Evolutionary conservation across 2,888 invertebrate genomes (phyloP).

Genomic region (Chydorus sphaericus): DNA sequence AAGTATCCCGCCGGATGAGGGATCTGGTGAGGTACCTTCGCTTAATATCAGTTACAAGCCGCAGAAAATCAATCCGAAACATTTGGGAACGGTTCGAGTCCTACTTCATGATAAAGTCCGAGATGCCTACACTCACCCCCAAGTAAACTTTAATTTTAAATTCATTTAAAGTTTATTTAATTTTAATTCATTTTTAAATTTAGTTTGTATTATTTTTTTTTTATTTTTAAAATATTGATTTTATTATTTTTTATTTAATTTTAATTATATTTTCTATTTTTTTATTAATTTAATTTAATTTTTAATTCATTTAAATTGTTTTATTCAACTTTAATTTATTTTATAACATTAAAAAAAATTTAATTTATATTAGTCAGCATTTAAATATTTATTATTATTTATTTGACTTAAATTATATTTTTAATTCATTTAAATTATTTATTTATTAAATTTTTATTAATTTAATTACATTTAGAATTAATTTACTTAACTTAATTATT

Average conservation of each 20-base stretch:
- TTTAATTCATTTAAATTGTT: not conserved
- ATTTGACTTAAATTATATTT: not conserved
- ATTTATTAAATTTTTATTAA: not conserved
- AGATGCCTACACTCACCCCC: conserved; percentile 94
- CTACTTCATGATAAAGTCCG: conserved; percentile 91
- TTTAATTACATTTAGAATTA: not conserved
- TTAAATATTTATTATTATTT: not conserved
- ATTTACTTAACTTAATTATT: not conserved
- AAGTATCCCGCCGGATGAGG: conserved; percentile 76
- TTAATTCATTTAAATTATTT: not conserved
- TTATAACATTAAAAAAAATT: not conserved
- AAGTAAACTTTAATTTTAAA: conserved; percentile 35
- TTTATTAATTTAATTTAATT: no score
- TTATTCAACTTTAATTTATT: not conserved
- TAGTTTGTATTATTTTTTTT: not conserved
- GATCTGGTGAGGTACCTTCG: conserved; percentile 61
- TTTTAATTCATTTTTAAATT: not conserved
- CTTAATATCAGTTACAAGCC: conserved; percentile 98
- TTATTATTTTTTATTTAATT: not conserved
- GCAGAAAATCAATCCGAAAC: conserved; percentile 98
- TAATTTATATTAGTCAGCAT: not conserved
- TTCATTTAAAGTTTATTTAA: not conserved
- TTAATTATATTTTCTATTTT: not conserved
- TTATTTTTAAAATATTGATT: not conserved
- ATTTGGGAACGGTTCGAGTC: conserved; percentile 78